Percentiles rank a stretch among this genome's conserved stretches.
Evolutionary conservation across 2,113 vertebrate genomes (phyloP).

Genomic region (Aspiorhynchus laticeps): DNA sequence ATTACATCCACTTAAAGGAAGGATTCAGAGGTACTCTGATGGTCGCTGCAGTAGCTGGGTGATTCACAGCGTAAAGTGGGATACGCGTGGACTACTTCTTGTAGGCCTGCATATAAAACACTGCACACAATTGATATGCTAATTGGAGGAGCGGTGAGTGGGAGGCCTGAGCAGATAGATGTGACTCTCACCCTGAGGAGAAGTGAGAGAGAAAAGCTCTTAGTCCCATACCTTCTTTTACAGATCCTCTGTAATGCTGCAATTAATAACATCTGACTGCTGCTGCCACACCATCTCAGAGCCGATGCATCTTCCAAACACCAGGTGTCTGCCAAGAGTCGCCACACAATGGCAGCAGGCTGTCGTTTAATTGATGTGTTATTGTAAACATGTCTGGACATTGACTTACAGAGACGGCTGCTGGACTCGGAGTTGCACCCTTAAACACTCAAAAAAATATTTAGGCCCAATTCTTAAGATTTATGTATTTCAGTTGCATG

Average conservation of each 20-base stretch:
- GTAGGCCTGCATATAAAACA: slow-evolving; percentile 37
- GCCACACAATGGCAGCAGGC: neutral
- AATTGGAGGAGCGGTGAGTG: slow-evolving; percentile 41
- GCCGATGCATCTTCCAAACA: slow-evolving; percentile 40
- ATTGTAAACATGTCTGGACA: slow-evolving; percentile 40
- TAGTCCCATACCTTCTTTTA: slow-evolving; percentile 39
- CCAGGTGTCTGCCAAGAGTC: slow-evolving; percentile 32
- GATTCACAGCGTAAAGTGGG: slow-evolving; percentile 38
- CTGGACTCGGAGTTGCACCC: neutral
- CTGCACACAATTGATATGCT: slow-evolving; percentile 50
- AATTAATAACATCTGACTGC: slow-evolving; percentile 52
- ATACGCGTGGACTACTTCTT: slow-evolving; percentile 27
- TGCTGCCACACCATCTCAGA: slow-evolving; percentile 35
- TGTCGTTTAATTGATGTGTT: slow-evolving; percentile 44
- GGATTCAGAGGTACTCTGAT: slow-evolving; percentile 13
- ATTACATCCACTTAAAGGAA: slow-evolving; percentile 40
- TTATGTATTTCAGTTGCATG: no score
- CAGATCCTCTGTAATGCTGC: slow-evolving; percentile 45
- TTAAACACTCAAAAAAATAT: no score
- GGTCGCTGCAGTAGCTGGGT: slow-evolving; percentile 7
- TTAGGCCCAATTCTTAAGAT: no score
- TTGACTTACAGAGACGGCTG: slow-evolving; percentile 43
- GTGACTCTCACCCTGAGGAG: slow-evolving; percentile 36
- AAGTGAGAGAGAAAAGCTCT: slow-evolving; percentile 29
- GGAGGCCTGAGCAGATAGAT: slow-evolving; percentile 47